Percentiles rank a stretch among this genome's conserved stretches.
phyloP scores from a whole-genome alignment of 2,888 invertebrate genomes.

The Sarcophaga caerulescens region DNA sequence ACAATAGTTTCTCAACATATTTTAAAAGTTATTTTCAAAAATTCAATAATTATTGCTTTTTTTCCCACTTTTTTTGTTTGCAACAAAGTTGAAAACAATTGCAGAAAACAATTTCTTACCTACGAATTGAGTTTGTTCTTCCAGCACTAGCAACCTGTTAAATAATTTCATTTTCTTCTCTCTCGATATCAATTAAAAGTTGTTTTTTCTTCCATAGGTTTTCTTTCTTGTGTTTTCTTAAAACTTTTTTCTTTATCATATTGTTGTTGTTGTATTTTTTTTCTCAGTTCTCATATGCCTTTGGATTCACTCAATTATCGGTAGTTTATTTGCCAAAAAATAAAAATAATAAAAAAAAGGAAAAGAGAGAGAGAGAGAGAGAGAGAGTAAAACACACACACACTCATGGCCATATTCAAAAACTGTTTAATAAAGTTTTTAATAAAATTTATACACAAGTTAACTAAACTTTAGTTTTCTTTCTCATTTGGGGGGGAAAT shows the following conservation, averaged over 20 bases:
- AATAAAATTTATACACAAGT: constrained; percentile 60
- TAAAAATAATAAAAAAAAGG: too few species aligned
- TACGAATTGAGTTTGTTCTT: background rate
- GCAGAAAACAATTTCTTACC: background rate
- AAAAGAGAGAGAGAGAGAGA: too few species aligned
- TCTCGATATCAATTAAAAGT: constrained; percentile 62
- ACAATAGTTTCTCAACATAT: too few species aligned
- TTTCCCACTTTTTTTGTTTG: background rate
- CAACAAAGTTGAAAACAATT: background rate
- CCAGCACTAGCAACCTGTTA: constrained; percentile 30
- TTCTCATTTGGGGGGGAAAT: background rate
- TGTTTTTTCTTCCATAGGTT: constrained; percentile 1
- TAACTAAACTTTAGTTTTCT: constrained; percentile 50
- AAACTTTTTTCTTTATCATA: constrained; percentile 25
- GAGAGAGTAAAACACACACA: background rate
- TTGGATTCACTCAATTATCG: constrained; percentile 51
- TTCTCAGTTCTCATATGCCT: constrained; percentile 30
- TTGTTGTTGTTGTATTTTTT: background rate
- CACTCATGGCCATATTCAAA: constrained; percentile 1
- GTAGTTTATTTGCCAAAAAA: constrained; percentile 26
- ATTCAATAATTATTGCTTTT: background rate
- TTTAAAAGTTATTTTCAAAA: background rate
- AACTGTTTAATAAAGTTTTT: constrained; percentile 59
- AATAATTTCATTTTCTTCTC: constrained; percentile 38
- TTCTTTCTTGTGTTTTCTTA: constrained; percentile 14